Evolutionary conservation across 2,113 vertebrate species (phyloP), one percentile per base, ranked within the genome.

Genomic region (Fregetta grallaria): DNA sequence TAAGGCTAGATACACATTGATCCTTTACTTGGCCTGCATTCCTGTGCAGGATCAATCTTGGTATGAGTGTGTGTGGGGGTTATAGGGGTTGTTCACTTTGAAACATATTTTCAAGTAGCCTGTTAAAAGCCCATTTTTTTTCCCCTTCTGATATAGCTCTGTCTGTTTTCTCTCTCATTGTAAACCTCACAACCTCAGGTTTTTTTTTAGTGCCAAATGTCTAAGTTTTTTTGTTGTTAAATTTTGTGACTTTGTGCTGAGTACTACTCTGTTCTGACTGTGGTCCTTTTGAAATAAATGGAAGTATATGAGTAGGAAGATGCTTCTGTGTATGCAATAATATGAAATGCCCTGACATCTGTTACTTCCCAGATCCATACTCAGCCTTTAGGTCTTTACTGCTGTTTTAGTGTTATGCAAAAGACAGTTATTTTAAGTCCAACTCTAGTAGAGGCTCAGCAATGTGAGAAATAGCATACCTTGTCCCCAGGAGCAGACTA

Each of bases 91-190:
- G 55, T 94, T 90, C 94, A 32, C 74, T 87, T 87, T 45, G 29
- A 66, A 91, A 85, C 63, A 59, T 92, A 58, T 95, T 96, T 94
- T 93, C 68, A 83, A 93, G 55, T 88, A 90, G 53, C 47, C 78
- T 77, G 78, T 66, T 42, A 42, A 76, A 86, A 94, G 59, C 29
- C 5, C 23, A n/a, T n/a, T 18, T 72, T 85, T 61, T 10, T 2
- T 4, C 9, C 25, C 25, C 6, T 72, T 78, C 70, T 68, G 36
- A 30, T 29, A 9, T 2, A 65, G 49, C 44, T 79, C 67, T 96
- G 66, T 81, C 53, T 89, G 42, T 88, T 94, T 96, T 77, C 45
- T 66, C 36, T 89, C 27, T 7, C 50, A 10, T 9, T 9, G 1
- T 75, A 81, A 94, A 91, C 70, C 13, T 65, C n/a, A 67, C 38